phyloP scores from a whole-genome alignment of 2,888 invertebrate genomes.

The Phalera bucephala region DNA sequence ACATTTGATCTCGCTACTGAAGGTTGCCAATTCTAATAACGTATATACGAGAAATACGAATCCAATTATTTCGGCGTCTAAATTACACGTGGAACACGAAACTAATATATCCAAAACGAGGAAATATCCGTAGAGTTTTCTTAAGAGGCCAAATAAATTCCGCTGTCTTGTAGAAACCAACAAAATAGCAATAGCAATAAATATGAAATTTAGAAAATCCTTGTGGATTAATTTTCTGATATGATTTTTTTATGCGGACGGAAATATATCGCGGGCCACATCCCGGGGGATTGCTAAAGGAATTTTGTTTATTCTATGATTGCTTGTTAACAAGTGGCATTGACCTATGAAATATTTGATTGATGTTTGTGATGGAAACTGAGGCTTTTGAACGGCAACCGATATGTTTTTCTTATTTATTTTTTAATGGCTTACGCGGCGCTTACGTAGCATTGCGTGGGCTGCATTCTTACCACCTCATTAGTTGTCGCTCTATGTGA shows the following conservation, averaged over 20 bases:
- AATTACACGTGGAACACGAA: constrained; percentile 37
- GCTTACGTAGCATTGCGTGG: too few relatives aligned
- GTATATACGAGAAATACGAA: constrained; percentile 8
- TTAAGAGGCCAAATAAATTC: constrained; percentile 32
- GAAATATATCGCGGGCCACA: constrained; percentile 15
- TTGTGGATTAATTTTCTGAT: constrained; percentile 33
- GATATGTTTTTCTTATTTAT: too few relatives aligned
- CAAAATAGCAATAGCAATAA: constrained; percentile 23
- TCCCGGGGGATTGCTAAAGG: constrained; percentile 11
- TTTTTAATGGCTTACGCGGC: too few relatives aligned
- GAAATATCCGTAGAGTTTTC: constrained; percentile 28
- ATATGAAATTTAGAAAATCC: constrained; percentile 35
- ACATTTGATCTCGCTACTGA: too few relatives aligned
- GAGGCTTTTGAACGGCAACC: too few relatives aligned
- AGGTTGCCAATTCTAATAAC: too few relatives aligned
- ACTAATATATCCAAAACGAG: constrained; percentile 34
- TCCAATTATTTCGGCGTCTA: constrained; percentile 26
- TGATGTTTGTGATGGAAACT: neutral
- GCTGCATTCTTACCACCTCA: too few relatives aligned
- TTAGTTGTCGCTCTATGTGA: too few relatives aligned
- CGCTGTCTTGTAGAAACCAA: constrained; percentile 4
- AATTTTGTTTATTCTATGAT: constrained; percentile 14
- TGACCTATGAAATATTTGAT: constrained; percentile 2
- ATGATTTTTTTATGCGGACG: constrained; percentile 27
- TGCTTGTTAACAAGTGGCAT: constrained; percentile 10